A percentile compares a stretch with the other conserved stretches of the same genome.
These are phyloP conservation scores for Bubo blakistoni DNA, from an alignment of 2,113 vertebrate species.

Conservation along the genomic window DNA sequence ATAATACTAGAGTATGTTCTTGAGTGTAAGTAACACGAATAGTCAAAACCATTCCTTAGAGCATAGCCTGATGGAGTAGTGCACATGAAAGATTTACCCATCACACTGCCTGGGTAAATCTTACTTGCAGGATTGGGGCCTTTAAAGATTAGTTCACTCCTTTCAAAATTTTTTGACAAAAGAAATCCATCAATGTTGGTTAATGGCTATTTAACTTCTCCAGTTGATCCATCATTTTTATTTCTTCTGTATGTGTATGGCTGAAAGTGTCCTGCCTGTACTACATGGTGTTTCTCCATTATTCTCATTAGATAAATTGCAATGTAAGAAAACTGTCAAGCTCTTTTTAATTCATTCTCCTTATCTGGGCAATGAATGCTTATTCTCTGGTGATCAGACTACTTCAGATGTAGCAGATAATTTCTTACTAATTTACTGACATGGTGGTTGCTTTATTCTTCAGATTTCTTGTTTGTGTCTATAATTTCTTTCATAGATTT, in stretches of 20 bases:
- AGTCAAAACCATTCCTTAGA: background rate
- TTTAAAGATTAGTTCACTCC: background rate
- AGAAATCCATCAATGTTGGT: background rate
- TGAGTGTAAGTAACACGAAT: background rate
- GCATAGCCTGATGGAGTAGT: background rate
- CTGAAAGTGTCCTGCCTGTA: background rate
- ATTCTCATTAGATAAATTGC: background rate
- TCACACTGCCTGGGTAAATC: background rate
- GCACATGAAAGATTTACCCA: background rate
- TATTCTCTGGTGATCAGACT: background rate
- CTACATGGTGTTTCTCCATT: background rate
- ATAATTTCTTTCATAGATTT: constrained; percentile 16
- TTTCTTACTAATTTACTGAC: constrained; percentile 5
- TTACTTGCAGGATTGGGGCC: background rate
- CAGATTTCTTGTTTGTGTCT: background rate
- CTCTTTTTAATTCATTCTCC: background rate
- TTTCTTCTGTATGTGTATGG: background rate
- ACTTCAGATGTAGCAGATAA: background rate
- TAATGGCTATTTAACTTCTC: background rate
- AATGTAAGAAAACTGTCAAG: background rate
- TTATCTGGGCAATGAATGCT: background rate
- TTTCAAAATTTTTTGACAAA: background rate
- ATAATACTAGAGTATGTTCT: background rate
- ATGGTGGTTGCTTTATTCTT: background rate
- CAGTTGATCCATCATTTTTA: background rate